phyloP scores from a whole-genome alignment of 92 coral and sea anemone species.

The Muricea muricata region DNA sequence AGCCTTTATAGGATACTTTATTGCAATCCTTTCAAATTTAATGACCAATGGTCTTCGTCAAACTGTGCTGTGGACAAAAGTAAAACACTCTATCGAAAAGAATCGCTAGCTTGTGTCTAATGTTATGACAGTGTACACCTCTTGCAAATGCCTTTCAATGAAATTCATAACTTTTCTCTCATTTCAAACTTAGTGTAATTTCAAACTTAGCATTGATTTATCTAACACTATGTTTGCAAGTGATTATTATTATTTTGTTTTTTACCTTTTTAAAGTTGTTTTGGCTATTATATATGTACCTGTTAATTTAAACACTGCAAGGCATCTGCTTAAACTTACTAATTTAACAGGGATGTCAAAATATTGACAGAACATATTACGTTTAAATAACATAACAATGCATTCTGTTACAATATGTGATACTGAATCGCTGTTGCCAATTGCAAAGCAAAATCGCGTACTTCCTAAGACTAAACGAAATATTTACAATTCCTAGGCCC shows the following conservation, averaged over 20 bases:
- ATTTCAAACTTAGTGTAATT: no score
- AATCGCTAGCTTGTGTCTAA: no score
- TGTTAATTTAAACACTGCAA: neutral
- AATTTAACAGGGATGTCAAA: neutral
- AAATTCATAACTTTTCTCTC: no score
- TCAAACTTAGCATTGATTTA: no score
- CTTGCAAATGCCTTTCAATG: no score
- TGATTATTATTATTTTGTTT: no score
- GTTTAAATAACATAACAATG: constrained; percentile 1
- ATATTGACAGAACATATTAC: constrained; percentile 4
- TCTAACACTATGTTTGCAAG: no score
- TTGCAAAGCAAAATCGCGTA: neutral
- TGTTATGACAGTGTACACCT: no score
- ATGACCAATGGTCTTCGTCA: neutral
- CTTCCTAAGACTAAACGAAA: neutral
- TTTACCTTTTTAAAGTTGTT: neutral
- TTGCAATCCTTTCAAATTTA: neutral
- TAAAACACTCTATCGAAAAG: no score
- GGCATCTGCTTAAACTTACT: neutral
- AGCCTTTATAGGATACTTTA: neutral
- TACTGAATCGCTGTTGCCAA: neutral
- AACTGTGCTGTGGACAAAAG: neutral
- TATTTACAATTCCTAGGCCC: neutral
- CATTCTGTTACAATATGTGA: neutral
- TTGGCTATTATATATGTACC: neutral